These are phyloP conservation scores for Gastracanthus pulcherrimus DNA, from an alignment of 2,888 invertebrate genomes.

Conservation along the genomic window DNA sequence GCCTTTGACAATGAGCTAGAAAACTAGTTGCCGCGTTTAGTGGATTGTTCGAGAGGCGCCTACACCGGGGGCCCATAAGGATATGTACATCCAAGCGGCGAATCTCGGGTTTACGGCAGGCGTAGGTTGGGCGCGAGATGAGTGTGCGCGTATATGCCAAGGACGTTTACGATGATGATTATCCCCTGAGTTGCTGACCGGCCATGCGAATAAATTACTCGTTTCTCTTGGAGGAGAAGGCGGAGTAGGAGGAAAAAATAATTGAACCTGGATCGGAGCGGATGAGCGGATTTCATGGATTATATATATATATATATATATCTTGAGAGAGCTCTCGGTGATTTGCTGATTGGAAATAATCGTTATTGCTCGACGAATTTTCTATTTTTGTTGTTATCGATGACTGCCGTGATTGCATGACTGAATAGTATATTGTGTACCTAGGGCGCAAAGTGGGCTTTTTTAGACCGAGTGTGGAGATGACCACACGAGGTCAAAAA, in stretches of 20 bases:
- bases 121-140: slow-evolving; percentile 5
- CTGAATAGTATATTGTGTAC: too few species aligned
- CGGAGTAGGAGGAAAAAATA: not conserved
- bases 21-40: slow-evolving; percentile 7
- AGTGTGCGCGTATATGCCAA: not conserved
- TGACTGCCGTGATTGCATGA: not conserved
- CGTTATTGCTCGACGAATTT: not conserved
- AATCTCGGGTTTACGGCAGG: not conserved
- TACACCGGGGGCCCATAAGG: not conserved
- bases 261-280: not conserved
- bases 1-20: slow-evolving; percentile 51
- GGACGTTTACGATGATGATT: slow-evolving; percentile 24
- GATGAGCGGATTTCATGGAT: not conserved
- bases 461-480: too few species aligned
- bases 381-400: not conserved
- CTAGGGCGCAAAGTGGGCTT: too few species aligned
- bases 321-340: not conserved
- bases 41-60: not conserved
- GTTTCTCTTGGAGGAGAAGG: not conserved
- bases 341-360: not conserved
- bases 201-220: slow-evolving; percentile 27
- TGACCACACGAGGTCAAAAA: too few species aligned
- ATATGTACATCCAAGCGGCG: not conserved
- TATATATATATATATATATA: too few species aligned
- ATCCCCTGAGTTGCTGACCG: slow-evolving; percentile 8